Base-by-base conservation (phyloP, 2,113 vertebrate genomes). In the Melanostigma gelatinosum region DNA sequence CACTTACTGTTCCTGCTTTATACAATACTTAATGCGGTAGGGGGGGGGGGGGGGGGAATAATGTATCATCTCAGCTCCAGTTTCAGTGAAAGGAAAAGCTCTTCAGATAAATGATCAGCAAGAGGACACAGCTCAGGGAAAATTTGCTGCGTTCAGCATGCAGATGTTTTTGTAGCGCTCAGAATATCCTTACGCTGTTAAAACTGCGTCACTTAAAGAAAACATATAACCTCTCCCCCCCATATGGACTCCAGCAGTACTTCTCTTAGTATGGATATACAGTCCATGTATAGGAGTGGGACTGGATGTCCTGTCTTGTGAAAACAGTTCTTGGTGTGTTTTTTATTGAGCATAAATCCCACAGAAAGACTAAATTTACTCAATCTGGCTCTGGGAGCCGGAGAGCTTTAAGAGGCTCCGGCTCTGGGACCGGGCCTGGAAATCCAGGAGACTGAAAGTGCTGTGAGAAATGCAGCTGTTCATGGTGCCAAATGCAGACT, bases 391-490 rank as follows among this genome's bases (percentile, higher is more conserved):
- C 61, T 6, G 70, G 10, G 29, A 20, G 70, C 42, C 27, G 22
- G 77, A 29, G 13, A 72, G 70, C 24, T 79, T 70, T 69, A 61
- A 63, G 65, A 83, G 68, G 64, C 67, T 74, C 60, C 27, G 63
- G 58, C 61, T 57, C 34, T 77, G 74, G 58, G 71, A 73, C 58
- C 24, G 27, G 48, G 75, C 66, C 66, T 68, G 78, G 64, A 77
- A 87, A 83, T 76, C 83, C 85, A 87, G 78, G 48, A 32, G 76
- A n/a, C 69, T 76, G 32, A 65, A 76, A 73, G 77, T 24, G 77
- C 80, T 72, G 82, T 38, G 79, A 83, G 72, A 70, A 84, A 84
- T 57, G 84, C 87, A 89, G 87, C 87, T 85, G 87, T 83, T 81
- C 32, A 5, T 32, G 55, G 65, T 40, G 68, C 82, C 87, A 90